phyloP scores from a whole-genome alignment of 2,797 vertebrate species.

The Carcharodon carcharias region DNA sequence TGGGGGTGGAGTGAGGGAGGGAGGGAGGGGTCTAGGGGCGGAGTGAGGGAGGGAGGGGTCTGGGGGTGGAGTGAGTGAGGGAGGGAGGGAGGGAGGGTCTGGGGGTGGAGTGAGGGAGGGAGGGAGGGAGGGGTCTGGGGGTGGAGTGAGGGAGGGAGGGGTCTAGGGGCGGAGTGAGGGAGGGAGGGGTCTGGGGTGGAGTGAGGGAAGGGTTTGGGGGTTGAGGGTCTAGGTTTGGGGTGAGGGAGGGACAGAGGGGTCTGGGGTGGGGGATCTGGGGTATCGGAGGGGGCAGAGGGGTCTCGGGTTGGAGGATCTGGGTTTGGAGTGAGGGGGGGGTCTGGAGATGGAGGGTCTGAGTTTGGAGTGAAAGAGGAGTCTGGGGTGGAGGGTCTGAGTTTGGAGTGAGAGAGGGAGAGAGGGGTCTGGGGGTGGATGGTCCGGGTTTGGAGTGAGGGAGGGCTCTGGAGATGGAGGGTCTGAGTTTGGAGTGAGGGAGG shows the following conservation, averaged over 20 bases:
- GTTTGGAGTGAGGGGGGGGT: conserved; percentile 31
- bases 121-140: background rate
- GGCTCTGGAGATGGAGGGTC: background rate
- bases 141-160: no score
- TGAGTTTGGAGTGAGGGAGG: no score
- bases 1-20: background rate
- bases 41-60: background rate
- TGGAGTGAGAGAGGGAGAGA: conserved; percentile 37
- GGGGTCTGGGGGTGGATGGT: conserved; percentile 39
- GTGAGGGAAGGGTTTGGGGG: no score
- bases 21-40: no score
- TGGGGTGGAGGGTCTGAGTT: background rate
- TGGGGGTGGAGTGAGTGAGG: no score
- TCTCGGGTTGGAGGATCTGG: conserved; percentile 26
- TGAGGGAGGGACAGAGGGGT: no score
- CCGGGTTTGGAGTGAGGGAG: conserved; percentile 10
- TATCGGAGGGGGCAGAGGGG: background rate
- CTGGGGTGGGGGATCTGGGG: no score
- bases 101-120: no score
- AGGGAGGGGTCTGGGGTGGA: no score
- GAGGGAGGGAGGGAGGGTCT: no score
- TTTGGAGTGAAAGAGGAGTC: accelerated
- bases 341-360: accelerated
- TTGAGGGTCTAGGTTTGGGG: no score
- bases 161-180: no score